These are phyloP conservation scores for Crioceris asparagi DNA, from an alignment of 2,888 invertebrate genomes.

Conservation along the genomic window DNA sequence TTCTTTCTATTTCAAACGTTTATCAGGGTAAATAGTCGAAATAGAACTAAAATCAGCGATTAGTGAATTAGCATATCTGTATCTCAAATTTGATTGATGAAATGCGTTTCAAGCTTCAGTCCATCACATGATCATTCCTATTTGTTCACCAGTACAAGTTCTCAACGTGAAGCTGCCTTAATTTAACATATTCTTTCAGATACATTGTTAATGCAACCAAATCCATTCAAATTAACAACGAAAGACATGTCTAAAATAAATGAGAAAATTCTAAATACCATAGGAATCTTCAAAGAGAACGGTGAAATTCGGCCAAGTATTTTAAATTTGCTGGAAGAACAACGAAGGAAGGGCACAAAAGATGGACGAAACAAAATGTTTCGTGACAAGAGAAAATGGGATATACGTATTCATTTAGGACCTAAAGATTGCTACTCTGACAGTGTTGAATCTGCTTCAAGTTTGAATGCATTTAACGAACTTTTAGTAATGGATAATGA, in stretches of 20 bases:
- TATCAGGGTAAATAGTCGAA: no score
- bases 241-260: conserved; percentile 17
- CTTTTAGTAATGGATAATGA: no score
- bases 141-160: no score
- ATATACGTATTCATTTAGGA: conserved; percentile 16
- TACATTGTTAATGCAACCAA: conserved; percentile 8
- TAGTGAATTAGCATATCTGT: no score
- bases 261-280: conserved; percentile 15
- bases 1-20: no score
- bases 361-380: conserved; percentile 19
- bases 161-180: no score
- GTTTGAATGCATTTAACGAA: no score
- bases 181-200: not conserved
- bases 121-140: no score
- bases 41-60: no score
- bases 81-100: no score
- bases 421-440: conserved; percentile 11
- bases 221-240: conserved; percentile 18
- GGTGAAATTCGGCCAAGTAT: conserved; percentile 20
- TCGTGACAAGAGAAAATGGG: conserved; percentile 17
- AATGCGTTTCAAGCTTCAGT: no score
- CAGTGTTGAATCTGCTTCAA: no score
- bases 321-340: conserved; percentile 18
- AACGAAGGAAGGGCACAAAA: conserved; percentile 12
- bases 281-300: conserved; percentile 20